Evolutionary conservation across 2,113 vertebrate species (phyloP), one percentile per base, ranked within the genome.

Genomic region (Hyla sarda): DNA sequence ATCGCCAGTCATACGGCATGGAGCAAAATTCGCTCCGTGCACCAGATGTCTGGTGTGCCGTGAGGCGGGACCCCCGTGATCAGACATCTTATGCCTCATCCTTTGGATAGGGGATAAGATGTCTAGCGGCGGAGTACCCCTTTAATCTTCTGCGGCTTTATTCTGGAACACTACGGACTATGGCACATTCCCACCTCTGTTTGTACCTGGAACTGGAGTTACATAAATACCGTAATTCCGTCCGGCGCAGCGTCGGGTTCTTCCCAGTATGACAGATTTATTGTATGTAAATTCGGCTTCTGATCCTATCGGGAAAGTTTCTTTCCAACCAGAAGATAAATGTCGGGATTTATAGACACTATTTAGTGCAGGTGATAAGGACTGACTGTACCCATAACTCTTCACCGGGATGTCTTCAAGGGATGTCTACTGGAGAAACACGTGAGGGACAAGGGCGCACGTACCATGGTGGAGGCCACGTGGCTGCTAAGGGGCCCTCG

Each of bases 211-310:
- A 71, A 71, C 62, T n/a, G 10, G 11, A 69, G 81, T 82, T 82
- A 82, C 30, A 71, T 82, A 82, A 82, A 16, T 50, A 47, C 52
- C 23, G 34, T 81, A 45, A 52, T 71, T 50, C 80, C 69, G 28
- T 69, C 62, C 48, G 19, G 65, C 21, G 10, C 2, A 3, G 16
- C 58, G 67, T 52, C 30, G 50, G 81, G 81, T 34, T 52, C 81
- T 82, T 52, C 47, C 81, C 81, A 30, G 81, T 71, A 52, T 71
- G 81, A 82, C 60, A 82, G 81, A 82, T 82, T 82, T 82, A 82
- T 67, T 30, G 21, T 10, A 82, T 41, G n/a, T 82, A 71, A 69
- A 50, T 16, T 50, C 62, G 3, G 62, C 37, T 71, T 28, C 45
- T 82, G 47, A 71, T 45, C 52, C 56, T 47, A 23, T 25, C 58